phyloP scores from a whole-genome alignment of 2,797 vertebrate genomes.

The Triplophysa bombifrons region DNA sequence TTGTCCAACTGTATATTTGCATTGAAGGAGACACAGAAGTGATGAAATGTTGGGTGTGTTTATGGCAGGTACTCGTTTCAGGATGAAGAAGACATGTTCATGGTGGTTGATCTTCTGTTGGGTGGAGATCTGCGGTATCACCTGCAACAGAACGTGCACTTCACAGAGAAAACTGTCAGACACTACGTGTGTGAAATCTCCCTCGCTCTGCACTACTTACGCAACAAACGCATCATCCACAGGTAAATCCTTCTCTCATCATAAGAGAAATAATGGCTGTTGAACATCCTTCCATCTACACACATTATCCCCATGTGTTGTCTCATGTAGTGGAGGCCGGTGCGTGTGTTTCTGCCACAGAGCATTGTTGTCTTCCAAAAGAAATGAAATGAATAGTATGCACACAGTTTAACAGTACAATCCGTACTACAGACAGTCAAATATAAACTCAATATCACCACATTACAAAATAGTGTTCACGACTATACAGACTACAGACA shows the following conservation, averaged over 20 bases:
- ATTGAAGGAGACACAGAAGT: background rate
- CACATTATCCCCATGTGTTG: too few species aligned
- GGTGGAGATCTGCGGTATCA: conserved; percentile 97
- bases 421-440: too few species aligned
- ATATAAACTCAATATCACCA: too few species aligned
- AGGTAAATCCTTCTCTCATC: conserved; percentile 76
- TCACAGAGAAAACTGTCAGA: conserved; percentile 89
- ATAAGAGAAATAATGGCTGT: background rate
- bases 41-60: background rate
- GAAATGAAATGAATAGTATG: too few species aligned
- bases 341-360: too few species aligned
- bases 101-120: conserved; percentile 96
- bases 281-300: too few species aligned
- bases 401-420: too few species aligned
- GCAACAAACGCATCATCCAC: conserved; percentile 90
- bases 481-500: too few species aligned
- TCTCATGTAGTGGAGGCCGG: too few species aligned
- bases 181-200: conserved; percentile 92
- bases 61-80: conserved; percentile 94
- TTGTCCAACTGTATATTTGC: background rate
- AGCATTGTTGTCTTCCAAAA: too few species aligned
- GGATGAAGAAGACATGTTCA: conserved; percentile 99
- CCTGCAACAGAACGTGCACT: conserved; percentile 92
- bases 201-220: conserved; percentile 92
- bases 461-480: too few species aligned